phyloP scores from a whole-genome alignment of 1,140 invertebrate species.

The Eurytemora carolleeae region DNA sequence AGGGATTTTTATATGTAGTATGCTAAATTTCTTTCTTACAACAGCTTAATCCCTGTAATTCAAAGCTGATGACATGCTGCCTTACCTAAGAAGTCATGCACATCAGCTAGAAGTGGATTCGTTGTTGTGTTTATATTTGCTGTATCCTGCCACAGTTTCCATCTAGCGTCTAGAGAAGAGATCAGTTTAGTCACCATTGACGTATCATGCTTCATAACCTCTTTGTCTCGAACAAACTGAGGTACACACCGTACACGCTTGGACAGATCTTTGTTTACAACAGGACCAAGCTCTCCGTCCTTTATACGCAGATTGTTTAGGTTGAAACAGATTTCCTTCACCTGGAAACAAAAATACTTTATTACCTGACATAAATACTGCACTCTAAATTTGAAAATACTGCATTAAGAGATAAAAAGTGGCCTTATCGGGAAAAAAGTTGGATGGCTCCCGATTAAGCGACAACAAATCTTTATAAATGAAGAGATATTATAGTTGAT shows the following conservation, averaged over 20 bases:
- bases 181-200: neutral
- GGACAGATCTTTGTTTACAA: neutral
- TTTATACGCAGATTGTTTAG: conserved; percentile 74
- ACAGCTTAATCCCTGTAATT: too few relatives aligned
- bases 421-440: neutral
- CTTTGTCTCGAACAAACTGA: neutral
- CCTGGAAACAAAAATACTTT: conserved; percentile 44
- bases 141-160: neutral
- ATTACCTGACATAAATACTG: neutral
- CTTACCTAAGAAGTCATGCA: conserved; percentile 49
- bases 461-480: too few relatives aligned
- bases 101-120: neutral
- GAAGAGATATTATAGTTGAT: too few relatives aligned
- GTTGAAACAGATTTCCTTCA: conserved; percentile 98
- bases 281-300: neutral
- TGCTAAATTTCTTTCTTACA: too few relatives aligned
- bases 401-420: neutral
- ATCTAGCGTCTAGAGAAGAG: neutral
- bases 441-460: too few relatives aligned
- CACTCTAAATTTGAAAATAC: neutral
- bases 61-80: too few relatives aligned
- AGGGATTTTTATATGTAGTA: too few relatives aligned
- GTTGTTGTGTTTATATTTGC: neutral
- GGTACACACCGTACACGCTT: neutral
- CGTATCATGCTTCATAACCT: neutral